phyloP scores from a whole-genome alignment of 2,797 vertebrate species.

The Sylvia borin region DNA sequence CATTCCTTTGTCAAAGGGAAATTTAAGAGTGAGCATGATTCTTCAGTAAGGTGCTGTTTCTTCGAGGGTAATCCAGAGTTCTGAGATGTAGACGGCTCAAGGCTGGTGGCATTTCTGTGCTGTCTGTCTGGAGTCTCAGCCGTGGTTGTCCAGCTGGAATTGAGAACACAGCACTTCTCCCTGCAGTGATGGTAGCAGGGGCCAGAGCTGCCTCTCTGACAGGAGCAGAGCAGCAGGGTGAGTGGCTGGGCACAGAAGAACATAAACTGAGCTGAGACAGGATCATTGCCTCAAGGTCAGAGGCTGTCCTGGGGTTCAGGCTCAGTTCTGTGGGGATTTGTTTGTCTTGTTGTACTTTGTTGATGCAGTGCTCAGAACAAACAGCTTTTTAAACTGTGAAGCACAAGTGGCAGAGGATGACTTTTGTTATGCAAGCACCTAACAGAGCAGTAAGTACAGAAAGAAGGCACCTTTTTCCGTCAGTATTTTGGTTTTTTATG shows the following conservation, averaged over 20 bases:
- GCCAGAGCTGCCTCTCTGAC: not conserved
- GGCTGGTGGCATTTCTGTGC: not conserved
- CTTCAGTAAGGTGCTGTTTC: not conserved
- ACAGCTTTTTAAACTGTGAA: not conserved
- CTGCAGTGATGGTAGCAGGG: not conserved
- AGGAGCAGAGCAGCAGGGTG: not conserved
- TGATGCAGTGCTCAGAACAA: not conserved
- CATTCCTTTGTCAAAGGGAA: not conserved
- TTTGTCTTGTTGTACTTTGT: not conserved
- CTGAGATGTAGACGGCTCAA: not conserved
- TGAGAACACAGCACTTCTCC: not conserved
- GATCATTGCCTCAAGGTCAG: not conserved
- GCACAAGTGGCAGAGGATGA: not conserved
- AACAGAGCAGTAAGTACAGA: not conserved
- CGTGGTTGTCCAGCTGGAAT: not conserved
- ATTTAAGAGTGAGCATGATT: fast-evolving
- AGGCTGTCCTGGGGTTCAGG: not conserved
- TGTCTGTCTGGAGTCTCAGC: not conserved
- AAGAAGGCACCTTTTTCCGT: not conserved
- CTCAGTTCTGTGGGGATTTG: not conserved
- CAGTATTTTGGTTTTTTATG: not conserved
- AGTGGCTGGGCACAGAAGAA: not conserved
- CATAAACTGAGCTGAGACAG: not conserved
- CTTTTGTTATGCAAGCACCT: not conserved
- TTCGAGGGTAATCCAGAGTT: not conserved